phyloP scores from a whole-genome alignment of 53 echinoderm and acorn worm species.

The Temnopleurus reevesii region DNA sequence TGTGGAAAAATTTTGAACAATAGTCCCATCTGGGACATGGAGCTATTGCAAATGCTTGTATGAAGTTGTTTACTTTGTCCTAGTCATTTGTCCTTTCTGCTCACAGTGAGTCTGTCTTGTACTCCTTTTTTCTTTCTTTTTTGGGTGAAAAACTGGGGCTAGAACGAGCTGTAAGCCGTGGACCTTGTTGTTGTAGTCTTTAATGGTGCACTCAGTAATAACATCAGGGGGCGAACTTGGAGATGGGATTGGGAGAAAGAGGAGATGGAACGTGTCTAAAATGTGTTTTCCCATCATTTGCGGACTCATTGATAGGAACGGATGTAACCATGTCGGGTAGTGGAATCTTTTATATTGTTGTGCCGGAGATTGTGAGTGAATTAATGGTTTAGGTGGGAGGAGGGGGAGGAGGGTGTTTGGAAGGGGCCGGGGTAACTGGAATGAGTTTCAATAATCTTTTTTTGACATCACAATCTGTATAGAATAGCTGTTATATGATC shows the following conservation, averaged over 20 bases:
- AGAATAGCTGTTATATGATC: too few relatives aligned
- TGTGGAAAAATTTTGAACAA: too few relatives aligned
- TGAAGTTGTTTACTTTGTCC: too few relatives aligned
- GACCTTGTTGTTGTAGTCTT: constrained; percentile 48
- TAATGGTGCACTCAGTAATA: neutral
- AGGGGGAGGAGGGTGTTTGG: neutral
- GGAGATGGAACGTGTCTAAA: constrained; percentile 26
- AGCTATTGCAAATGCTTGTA: too few relatives aligned
- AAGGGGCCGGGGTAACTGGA: neutral
- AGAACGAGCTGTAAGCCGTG: neutral
- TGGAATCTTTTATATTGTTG: neutral
- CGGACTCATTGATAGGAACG: neutral
- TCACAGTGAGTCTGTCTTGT: too few relatives aligned
- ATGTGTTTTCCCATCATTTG: constrained; percentile 36
- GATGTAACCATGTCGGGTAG: neutral
- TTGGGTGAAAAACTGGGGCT: neutral
- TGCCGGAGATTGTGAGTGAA: neutral
- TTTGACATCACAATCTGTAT: too few relatives aligned
- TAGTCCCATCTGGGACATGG: neutral
- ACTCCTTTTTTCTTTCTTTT: neutral
- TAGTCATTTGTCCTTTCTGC: too few relatives aligned
- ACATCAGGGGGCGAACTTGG: constrained; percentile 21
- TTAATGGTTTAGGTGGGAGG: neutral
- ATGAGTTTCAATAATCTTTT: neutral
- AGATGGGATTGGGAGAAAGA: neutral